Evolutionary conservation across 2,113 vertebrate species (phyloP).

Genomic region (Crotalus tigris): DNA sequence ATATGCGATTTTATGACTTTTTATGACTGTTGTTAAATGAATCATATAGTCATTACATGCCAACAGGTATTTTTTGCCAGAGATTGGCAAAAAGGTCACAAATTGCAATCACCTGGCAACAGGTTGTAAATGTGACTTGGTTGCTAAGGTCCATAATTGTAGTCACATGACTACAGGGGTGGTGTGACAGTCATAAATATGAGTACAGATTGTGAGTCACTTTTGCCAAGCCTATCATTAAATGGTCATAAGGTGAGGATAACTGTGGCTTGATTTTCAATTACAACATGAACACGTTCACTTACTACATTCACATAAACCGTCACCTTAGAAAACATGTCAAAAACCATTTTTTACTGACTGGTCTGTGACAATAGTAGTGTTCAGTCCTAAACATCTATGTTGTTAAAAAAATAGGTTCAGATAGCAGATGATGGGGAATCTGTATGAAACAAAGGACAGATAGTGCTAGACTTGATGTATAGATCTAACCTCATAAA

Average conservation of each 20-base stretch:
- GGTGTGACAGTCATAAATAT: background rate
- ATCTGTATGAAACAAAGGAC: background rate
- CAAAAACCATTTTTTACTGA: background rate
- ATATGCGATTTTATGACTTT: too few relatives aligned
- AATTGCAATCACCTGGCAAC: background rate
- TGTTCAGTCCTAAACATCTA: background rate
- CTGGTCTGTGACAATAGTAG: background rate
- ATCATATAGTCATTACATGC: too few relatives aligned
- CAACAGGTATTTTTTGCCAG: background rate
- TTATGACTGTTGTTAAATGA: too few relatives aligned
- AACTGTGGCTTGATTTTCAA: background rate
- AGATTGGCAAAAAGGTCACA: background rate
- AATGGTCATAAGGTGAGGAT: background rate
- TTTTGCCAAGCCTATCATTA: background rate
- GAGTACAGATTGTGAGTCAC: background rate
- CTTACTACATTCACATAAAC: background rate
- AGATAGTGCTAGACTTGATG: background rate
- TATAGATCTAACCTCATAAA: background rate
- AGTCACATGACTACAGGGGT: background rate
- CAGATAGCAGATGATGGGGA: background rate
- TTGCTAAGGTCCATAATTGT: background rate
- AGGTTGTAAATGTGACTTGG: background rate
- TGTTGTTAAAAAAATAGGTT: background rate
- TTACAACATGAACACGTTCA: background rate
- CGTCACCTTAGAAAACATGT: background rate